Conservation (phyloP, 92 coral and sea anemone species). For the Palythoa heliodiscus region DNA sequence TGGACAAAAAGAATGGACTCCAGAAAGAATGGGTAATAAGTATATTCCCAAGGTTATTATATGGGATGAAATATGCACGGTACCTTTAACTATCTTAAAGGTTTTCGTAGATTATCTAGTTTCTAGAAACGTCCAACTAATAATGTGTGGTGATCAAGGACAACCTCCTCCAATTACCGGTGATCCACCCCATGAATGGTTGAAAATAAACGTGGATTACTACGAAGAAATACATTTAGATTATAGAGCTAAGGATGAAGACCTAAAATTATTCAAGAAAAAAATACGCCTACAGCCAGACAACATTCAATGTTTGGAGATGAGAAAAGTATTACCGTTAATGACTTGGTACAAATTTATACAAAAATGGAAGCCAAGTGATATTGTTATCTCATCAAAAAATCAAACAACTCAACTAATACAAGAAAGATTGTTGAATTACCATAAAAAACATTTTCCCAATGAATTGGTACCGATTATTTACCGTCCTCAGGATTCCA, state of each 20-base stretch:
- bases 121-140: background rate
- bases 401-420: background rate
- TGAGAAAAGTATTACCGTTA: background rate
- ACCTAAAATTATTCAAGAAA: background rate
- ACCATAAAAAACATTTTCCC: background rate
- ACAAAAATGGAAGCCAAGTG: background rate
- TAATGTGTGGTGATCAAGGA: constrained; percentile 46
- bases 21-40: constrained; percentile 20
- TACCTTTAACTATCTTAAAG: constrained; percentile 11
- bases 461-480: background rate
- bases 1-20: constrained; percentile 31
- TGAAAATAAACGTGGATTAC: background rate
- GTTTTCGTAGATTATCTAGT: constrained; percentile 20
- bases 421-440: background rate
- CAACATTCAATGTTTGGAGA: background rate
- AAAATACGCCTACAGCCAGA: background rate
- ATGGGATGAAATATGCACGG: constrained; percentile 45
- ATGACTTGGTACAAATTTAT: background rate
- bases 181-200: constrained; percentile 18
- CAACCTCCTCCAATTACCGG: constrained; percentile 31
- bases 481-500: background rate
- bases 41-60: constrained; percentile 34
- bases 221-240: constrained; percentile 23
- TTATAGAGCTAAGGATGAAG: constrained; percentile 14
- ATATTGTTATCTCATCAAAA: background rate